phyloP scores from a whole-genome alignment of 1,140 invertebrate genomes.

The Camponotus pennsylvanicus region DNA sequence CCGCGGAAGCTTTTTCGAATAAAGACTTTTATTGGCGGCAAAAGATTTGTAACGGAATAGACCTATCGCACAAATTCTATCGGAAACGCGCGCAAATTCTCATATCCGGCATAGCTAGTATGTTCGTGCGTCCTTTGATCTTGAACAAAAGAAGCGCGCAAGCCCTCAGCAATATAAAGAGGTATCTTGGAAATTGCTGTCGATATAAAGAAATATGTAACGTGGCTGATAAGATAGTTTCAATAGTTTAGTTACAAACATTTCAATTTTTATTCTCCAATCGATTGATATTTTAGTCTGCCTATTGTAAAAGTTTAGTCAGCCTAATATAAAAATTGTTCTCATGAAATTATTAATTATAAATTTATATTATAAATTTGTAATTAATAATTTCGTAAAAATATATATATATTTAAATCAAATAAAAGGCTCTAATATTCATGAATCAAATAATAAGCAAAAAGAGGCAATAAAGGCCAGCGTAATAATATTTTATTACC shows the following conservation, averaged over 20 bases:
- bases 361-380: too few species aligned
- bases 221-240: not conserved
- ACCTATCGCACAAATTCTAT: constrained; percentile 31
- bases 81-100: constrained; percentile 52
- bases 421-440: too few species aligned
- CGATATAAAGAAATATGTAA: constrained; percentile 38
- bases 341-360: too few species aligned
- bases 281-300: not conserved
- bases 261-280: constrained; percentile 11
- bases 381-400: too few species aligned
- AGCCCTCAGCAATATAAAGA: constrained; percentile 36
- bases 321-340: too few species aligned
- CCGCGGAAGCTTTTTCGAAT: constrained; percentile 58
- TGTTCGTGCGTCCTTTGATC: constrained; percentile 42
- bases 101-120: constrained; percentile 46
- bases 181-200: constrained; percentile 42
- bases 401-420: too few species aligned
- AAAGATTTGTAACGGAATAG: constrained; percentile 74
- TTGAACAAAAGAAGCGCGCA: constrained; percentile 26
- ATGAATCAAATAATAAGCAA: too few species aligned
- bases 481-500: too few species aligned
- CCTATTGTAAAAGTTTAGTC: too few species aligned
- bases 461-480: too few species aligned
- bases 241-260: not conserved
- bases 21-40: constrained; percentile 71